Percentiles rank a stretch among this genome's conserved stretches.
These are phyloP conservation scores for Platichthys stellatus DNA, from an alignment of 2,113 vertebrate species.

Conservation along the genomic window DNA sequence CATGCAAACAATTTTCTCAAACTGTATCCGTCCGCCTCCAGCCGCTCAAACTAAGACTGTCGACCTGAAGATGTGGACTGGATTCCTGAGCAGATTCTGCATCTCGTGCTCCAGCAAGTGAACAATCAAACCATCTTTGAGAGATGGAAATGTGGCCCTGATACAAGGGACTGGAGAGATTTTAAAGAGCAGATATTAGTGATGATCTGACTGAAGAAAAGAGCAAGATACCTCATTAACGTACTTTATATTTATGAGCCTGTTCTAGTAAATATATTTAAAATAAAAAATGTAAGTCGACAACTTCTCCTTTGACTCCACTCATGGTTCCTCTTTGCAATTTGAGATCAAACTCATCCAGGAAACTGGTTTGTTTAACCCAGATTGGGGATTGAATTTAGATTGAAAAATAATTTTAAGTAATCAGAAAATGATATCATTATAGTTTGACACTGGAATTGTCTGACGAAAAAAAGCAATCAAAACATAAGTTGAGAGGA, in stretches of 20 bases:
- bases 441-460: no score
- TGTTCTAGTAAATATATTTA: not conserved
- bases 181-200: no score
- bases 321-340: no score
- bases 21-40: not conserved
- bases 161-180: no score
- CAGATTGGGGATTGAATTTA: no score
- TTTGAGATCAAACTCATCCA: not conserved
- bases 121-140: not conserved
- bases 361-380: no score
- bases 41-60: not conserved
- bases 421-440: no score
- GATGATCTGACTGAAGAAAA: not conserved
- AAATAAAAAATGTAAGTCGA: not conserved
- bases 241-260: not conserved
- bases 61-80: not conserved
- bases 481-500: no score
- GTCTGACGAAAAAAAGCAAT: no score
- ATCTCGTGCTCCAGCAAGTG: not conserved
- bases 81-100: not conserved
- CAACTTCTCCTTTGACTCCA: no score
- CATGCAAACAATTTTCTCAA: slow-evolving; percentile 37
- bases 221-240: slow-evolving; percentile 1
- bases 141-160: no score
- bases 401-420: no score